phyloP scores from a whole-genome alignment of 2,113 vertebrate genomes.

The Nasalis larvatus region DNA sequence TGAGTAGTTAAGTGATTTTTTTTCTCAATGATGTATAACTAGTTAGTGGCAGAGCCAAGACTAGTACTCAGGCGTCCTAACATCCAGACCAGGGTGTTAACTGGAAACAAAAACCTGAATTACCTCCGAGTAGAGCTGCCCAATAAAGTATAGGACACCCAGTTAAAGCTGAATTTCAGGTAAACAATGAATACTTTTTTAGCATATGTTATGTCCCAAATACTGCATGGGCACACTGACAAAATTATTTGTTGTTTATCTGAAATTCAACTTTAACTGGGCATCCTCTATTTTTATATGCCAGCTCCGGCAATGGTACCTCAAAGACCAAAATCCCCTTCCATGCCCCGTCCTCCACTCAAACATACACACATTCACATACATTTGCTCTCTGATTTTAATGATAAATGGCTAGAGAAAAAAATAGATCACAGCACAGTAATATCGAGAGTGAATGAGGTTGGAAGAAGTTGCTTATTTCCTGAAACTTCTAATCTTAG shows the following conservation, averaged over 20 bases:
- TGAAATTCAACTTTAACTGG: constrained; percentile 25
- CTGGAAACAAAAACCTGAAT: neutral
- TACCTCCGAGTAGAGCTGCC: neutral
- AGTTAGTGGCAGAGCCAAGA: neutral
- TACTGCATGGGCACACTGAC: neutral
- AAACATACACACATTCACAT: neutral
- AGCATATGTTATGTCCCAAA: neutral
- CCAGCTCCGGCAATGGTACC: neutral
- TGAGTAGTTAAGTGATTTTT: neutral
- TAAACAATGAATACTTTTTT: constrained; percentile 7
- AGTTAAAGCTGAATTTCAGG: constrained; percentile 25
- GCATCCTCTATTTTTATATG: neutral
- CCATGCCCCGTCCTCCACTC: neutral
- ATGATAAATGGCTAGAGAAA: constrained; percentile 12
- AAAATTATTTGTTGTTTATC: neutral
- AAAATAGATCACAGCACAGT: neutral
- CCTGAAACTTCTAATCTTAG: neutral
- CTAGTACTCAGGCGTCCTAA: neutral
- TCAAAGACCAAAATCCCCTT: neutral
- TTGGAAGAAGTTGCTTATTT: neutral
- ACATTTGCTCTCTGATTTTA: constrained; percentile 10
- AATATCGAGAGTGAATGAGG: neutral
- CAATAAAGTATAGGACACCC: neutral
- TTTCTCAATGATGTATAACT: neutral
- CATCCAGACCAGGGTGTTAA: neutral